These are phyloP conservation scores for Baryphthengus martii DNA, from an alignment of 2,113 vertebrate genomes.

Conservation along the genomic window DNA sequence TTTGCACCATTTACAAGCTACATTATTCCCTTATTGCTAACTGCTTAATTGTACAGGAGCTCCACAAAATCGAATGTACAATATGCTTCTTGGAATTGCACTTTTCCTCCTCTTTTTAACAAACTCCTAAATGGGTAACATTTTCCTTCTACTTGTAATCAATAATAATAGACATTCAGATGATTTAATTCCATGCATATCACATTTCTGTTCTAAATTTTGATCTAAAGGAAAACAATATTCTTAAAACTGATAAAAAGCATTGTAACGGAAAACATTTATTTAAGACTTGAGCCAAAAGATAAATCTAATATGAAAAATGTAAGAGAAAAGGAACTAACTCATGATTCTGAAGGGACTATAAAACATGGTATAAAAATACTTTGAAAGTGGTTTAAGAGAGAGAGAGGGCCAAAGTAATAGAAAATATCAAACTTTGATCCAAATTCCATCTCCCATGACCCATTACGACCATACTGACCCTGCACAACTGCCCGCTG, in stretches of 20 bases:
- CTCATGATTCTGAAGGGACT: not conserved
- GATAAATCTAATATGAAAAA: not conserved
- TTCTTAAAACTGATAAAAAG: not conserved
- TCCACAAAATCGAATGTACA: not conserved
- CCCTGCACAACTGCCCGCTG: not conserved
- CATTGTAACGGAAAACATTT: not conserved
- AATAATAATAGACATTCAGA: not conserved
- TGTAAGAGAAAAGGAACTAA: not conserved
- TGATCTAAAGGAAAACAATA: not conserved
- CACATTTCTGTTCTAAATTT: not conserved
- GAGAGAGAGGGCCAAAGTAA: not conserved
- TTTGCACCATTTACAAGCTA: not conserved
- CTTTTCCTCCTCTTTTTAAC: not conserved
- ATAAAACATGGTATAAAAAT: constrained; percentile 26
- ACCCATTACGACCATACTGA: not conserved
- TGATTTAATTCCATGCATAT: not conserved
- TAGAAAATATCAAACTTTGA: not conserved
- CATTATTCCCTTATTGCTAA: not conserved
- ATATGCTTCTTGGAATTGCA: fast-evolving
- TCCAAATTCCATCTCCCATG: not conserved
- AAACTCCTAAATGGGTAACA: not conserved
- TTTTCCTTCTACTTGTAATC: not conserved
- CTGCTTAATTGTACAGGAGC: not conserved
- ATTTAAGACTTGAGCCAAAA: not conserved
- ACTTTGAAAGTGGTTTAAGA: not conserved